Conservation (phyloP, 2,113 vertebrate species). For the Microcebus lehilahytsara region DNA sequence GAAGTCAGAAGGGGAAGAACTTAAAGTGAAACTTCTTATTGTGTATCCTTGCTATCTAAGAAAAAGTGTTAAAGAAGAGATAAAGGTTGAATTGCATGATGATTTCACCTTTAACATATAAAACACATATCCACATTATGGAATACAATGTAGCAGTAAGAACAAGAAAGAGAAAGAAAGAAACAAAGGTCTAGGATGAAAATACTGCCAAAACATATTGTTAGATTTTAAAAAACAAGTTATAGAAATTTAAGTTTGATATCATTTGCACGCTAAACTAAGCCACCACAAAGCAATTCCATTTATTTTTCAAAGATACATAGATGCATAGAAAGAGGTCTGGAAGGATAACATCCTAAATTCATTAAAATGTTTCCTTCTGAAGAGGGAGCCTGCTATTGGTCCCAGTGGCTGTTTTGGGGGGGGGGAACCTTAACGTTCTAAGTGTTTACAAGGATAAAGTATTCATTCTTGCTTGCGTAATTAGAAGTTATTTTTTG, state of each 20-base stretch:
- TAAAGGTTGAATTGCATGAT: neutral
- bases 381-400: neutral
- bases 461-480: neutral
- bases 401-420: neutral
- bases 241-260: slow-evolving; percentile 11
- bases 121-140: neutral
- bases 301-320: slow-evolving; percentile 12
- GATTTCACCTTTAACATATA: neutral
- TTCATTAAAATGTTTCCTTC: neutral
- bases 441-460: slow-evolving; percentile 30
- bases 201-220: neutral
- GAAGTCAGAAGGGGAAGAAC: neutral
- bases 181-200: neutral
- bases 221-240: neutral
- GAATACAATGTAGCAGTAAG: neutral
- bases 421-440: neutral
- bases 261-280: neutral
- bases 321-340: neutral
- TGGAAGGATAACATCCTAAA: neutral
- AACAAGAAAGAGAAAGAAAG: neutral
- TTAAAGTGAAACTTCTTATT: neutral
- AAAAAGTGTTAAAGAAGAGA: neutral
- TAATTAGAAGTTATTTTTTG: neutral
- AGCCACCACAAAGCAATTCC: neutral
- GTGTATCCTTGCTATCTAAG: neutral